Conservation (phyloP, 2,888 invertebrate species). For the Tenthredo mesomela region DNA sequence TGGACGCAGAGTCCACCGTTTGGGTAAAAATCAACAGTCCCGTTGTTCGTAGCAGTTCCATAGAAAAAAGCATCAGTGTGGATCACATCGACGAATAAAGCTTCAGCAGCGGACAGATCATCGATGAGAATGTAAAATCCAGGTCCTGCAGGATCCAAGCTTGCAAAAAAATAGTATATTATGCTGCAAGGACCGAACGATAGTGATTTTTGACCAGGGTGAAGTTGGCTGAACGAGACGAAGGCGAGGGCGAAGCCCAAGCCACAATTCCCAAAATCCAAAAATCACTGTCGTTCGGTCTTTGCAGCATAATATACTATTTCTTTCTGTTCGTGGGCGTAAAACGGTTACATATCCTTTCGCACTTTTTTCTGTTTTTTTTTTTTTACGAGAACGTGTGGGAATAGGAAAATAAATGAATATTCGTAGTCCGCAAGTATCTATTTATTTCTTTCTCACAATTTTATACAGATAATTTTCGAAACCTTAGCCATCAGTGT, state of each 20-base stretch:
- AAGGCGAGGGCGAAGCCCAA: too few relatives aligned
- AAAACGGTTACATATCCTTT: too few relatives aligned
- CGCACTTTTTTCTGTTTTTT: too few relatives aligned
- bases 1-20: slow-evolving; percentile 79
- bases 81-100: slow-evolving; percentile 79
- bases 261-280: too few relatives aligned
- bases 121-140: slow-evolving; percentile 71
- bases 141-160: slow-evolving; percentile 68
- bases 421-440: not conserved
- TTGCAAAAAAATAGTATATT: slow-evolving; percentile 59
- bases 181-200: too few relatives aligned
- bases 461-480: not conserved
- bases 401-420: not conserved
- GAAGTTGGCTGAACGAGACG: too few relatives aligned
- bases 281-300: too few relatives aligned
- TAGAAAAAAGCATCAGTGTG: slow-evolving; percentile 79
- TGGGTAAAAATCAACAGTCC: slow-evolving; percentile 79
- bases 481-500: not conserved
- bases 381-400: too few relatives aligned
- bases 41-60: slow-evolving; percentile 73
- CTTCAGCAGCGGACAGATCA: slow-evolving; percentile 74
- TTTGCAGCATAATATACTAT: too few relatives aligned
- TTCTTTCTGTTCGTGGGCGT: too few relatives aligned
- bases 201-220: too few relatives aligned
- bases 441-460: not conserved